Evolutionary conservation across 2,113 vertebrate genomes (phyloP).

Genomic region (Strix aluco): DNA sequence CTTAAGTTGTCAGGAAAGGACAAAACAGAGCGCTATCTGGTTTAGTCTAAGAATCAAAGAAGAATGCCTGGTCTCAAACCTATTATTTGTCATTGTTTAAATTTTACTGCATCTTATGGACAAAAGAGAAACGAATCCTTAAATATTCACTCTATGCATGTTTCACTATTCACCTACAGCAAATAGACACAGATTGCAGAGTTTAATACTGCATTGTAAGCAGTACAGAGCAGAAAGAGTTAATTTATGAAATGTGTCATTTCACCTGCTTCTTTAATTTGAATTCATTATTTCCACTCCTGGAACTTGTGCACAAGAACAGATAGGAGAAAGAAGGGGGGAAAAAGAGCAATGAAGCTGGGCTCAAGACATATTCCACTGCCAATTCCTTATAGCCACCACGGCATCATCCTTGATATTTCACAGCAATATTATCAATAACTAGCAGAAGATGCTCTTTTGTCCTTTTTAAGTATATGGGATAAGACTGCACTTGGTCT

Average conservation of each 20-base stretch:
- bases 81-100: conserved; percentile 24
- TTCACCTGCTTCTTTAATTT: conserved; percentile 39
- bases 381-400: background rate
- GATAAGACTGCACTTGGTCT: background rate
- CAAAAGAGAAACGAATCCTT: conserved; percentile 10
- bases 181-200: background rate
- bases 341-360: background rate
- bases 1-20: background rate
- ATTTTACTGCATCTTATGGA: conserved; percentile 14
- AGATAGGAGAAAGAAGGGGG: background rate
- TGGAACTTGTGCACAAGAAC: conserved; percentile 1
- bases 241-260: conserved; percentile 14
- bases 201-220: background rate
- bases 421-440: background rate
- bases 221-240: background rate
- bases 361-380: background rate
- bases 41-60: conserved; percentile 11
- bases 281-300: conserved; percentile 13
- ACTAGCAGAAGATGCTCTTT: conserved; percentile 21
- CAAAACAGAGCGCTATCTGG: background rate
- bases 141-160: background rate
- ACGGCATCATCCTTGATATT: background rate
- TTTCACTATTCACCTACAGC: background rate
- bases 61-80: background rate
- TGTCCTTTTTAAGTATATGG: background rate